Base-by-base conservation (phyloP, 2,113 vertebrate species). In the Crypturellus undulatus region DNA sequence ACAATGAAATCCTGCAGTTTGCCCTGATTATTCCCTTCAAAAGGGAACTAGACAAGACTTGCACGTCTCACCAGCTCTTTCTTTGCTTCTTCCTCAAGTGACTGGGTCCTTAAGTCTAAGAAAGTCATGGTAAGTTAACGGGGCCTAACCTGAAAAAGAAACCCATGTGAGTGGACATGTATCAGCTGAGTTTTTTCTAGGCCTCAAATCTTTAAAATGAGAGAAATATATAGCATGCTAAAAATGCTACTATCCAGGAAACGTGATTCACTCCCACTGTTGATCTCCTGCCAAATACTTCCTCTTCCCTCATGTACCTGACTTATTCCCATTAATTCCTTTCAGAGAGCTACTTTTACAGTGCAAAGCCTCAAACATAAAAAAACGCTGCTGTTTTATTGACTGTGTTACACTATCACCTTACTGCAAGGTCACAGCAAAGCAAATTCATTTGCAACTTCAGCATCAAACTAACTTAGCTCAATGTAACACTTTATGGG, bases 391-490 rank as follows among this genome's bases (percentile, higher is more conserved):
- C 59, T 4, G 68, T 21, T 75, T 56, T 51, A 36, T 36, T 1
- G 1, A 65, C 76, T 1, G 0, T 12, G 43, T 71, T 12, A 6
- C 0, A 0, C 43, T 22, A 1, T 40, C 67, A 34, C 70, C 71
- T 17, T 6, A 42, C 18, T 51, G 47, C 87, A 86, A 91, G 85
- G 93, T 84, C 85, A 6, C 64, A 59, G 63, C 51, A 21, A 2
- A n/a, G 49, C 84, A 54, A 47, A 6, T 16, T 38, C 54, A 36
- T 64, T 38, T 20, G 36, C 42, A 43, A 28, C 70, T 38, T 42
- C 4, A 67, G 71, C 54, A 43, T 32, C 26, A 25, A 32, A 24
- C 47, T 26, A 51, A 26, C 54, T 40, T 25, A 45, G 42, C 64
- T 59, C 54, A 32, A 9, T 9, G 1, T 4, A 0, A 28, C 63